A percentile compares a stretch with the other conserved stretches of the same genome.
Evolutionary conservation across 2,888 invertebrate genomes (phyloP).

Genomic region (Epicampocera succincta): DNA sequence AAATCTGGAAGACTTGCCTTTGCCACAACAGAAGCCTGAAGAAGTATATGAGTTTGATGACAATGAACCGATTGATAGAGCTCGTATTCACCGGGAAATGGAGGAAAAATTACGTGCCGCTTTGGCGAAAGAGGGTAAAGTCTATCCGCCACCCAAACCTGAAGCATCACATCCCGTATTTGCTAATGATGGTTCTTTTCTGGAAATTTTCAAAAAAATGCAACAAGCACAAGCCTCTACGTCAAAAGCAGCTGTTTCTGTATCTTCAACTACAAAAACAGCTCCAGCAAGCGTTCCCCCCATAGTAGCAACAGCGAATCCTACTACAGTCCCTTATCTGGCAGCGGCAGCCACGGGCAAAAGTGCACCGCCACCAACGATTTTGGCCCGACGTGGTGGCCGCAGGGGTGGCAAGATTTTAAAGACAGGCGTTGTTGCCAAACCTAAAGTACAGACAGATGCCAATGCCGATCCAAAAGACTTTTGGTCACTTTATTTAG

Average conservation of each 20-base stretch:
- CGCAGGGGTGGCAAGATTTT: slow-evolving; percentile 92
- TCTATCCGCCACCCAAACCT: slow-evolving; percentile 84
- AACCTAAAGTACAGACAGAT: slow-evolving; percentile 86
- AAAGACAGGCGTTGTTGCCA: slow-evolving; percentile 95
- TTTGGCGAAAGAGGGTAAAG: slow-evolving; percentile 80
- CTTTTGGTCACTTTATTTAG: slow-evolving; percentile 96
- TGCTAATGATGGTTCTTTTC: slow-evolving; percentile 92
- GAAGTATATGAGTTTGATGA: slow-evolving; percentile 77
- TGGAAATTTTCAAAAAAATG: slow-evolving; percentile 96
- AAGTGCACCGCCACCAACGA: slow-evolving; percentile 82
- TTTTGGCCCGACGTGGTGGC: slow-evolving; percentile 92
- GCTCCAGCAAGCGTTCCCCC: slow-evolving; percentile 49
- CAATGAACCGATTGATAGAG: slow-evolving; percentile 80
- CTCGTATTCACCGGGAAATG: slow-evolving; percentile 81
- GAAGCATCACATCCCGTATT: slow-evolving; percentile 83
- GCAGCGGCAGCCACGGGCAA: slow-evolving; percentile 74
- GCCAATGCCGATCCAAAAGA: slow-evolving; percentile 86
- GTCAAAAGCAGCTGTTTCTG: slow-evolving; percentile 30
- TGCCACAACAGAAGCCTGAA: slow-evolving; percentile 63
- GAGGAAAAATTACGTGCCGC: slow-evolving; percentile 80
- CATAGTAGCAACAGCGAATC: slow-evolving; percentile 72
- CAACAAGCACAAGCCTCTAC: slow-evolving; percentile 79
- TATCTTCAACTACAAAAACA: slow-evolving; percentile 36
- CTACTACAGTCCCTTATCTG: slow-evolving; percentile 74
- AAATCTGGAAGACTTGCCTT: slow-evolving; percentile 62